phyloP scores from a whole-genome alignment of 2,113 vertebrate genomes.

The Epinephelus lanceolatus region DNA sequence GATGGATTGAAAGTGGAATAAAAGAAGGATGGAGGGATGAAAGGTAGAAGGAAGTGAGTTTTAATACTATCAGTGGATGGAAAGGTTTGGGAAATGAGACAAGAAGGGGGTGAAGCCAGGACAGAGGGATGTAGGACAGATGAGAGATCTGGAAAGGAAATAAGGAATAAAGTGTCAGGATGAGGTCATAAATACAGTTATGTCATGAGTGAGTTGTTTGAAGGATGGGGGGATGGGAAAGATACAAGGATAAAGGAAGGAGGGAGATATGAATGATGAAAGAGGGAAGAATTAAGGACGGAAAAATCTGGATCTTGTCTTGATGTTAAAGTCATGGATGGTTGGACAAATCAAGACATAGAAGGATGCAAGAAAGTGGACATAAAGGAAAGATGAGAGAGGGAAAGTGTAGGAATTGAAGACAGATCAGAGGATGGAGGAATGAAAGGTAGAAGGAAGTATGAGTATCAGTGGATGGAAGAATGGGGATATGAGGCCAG shows the following conservation, averaged over 20 bases:
- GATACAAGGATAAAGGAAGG: background rate
- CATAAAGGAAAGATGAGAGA: background rate
- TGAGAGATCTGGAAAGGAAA: no score
- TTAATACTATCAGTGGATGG: no score
- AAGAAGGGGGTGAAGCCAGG: background rate
- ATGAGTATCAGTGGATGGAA: no score
- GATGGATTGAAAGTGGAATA: background rate
- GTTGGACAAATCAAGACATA: background rate
- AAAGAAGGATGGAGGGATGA: background rate
- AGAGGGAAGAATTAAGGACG: background rate
- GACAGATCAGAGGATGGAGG: slow-evolving; percentile 5
- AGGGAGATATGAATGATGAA: background rate
- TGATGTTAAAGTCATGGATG: background rate
- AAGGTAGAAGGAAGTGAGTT: slow-evolving; percentile 14
- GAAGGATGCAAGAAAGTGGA: background rate
- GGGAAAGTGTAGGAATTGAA: background rate
- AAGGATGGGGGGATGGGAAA: background rate
- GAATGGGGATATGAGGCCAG: no score
- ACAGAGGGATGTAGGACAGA: background rate
- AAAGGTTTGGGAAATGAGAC: background rate
- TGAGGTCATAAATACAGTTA: background rate
- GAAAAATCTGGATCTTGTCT: background rate
- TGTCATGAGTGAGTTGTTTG: background rate
- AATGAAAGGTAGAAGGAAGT: background rate
- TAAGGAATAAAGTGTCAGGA: background rate